These are phyloP conservation scores for Gasterosteus nipponicus DNA, from an alignment of 2,113 vertebrate genomes.

Conservation along the genomic window DNA sequence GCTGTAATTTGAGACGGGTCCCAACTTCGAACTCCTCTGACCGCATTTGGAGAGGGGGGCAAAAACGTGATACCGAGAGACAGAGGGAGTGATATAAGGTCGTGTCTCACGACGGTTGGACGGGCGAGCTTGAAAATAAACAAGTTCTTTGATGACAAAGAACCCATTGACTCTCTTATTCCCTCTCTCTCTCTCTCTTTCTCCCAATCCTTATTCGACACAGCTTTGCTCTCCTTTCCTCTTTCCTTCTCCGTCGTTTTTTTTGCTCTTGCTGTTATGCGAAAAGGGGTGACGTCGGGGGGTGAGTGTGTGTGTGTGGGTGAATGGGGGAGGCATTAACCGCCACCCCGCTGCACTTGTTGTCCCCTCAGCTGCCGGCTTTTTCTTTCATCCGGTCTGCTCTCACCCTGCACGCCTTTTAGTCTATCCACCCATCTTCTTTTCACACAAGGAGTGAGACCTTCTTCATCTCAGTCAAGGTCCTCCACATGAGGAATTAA, in stretches of 20 bases:
- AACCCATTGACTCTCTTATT: constrained; percentile 84
- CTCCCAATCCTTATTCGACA: constrained; percentile 78
- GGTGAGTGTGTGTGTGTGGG: constrained; percentile 13
- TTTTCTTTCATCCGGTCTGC: constrained; percentile 61
- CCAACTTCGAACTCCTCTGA: constrained; percentile 6
- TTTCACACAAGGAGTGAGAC: constrained; percentile 35
- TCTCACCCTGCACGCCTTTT: constrained; percentile 53
- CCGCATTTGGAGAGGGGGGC: not conserved
- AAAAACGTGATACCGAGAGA: constrained; percentile 35
- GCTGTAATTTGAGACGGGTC: constrained; percentile 46
- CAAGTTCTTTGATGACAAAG: constrained; percentile 86
- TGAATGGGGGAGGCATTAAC: constrained; percentile 63
- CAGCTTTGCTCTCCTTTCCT: constrained; percentile 68
- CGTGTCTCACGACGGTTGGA: constrained; percentile 80
- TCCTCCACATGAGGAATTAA: constrained; percentile 28
- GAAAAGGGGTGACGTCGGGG: constrained; percentile 60
- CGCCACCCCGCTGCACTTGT: constrained; percentile 75
- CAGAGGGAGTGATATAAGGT: constrained; percentile 69
- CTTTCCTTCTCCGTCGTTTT: constrained; percentile 51
- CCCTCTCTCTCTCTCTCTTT: constrained; percentile 74
- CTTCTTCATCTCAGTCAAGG: constrained; percentile 40
- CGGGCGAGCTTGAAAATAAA: constrained; percentile 85
- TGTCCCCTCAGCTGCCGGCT: constrained; percentile 73
- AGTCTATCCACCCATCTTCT: constrained; percentile 47
- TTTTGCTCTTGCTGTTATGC: constrained; percentile 57